Base-by-base conservation (phyloP, 2,888 invertebrate genomes). In the Apomyelois bistriatella region DNA sequence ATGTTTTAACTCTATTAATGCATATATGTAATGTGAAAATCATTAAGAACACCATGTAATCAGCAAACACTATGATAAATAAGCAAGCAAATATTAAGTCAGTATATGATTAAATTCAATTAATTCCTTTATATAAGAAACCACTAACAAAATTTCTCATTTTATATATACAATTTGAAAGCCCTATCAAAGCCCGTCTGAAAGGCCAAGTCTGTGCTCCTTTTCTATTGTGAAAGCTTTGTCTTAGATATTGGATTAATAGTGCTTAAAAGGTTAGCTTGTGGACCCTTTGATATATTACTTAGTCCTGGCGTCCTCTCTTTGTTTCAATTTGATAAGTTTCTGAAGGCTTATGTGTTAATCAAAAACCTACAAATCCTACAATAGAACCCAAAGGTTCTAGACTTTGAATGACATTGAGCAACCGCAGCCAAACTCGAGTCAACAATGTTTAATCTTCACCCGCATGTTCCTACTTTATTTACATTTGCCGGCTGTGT, bases 141-240 rank as follows among this genome's bases (percentile, higher is more conserved):
- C n/a, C n/a, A n/a, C n/a, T n/a, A n/a, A n/a, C n/a, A n/a, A n/a
- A n/a, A n/a, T n/a, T n/a, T n/a, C n/a, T n/a, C n/a, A n/a, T n/a
- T n/a, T n/a, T n/a, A n/a, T n/a, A 15, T 15, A 15, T 15, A 38
- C 40, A 1, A 15, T 40, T 9, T 8, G 16, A 13, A 68, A 42
- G 13, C 75, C 68, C 70, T 60, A 64, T 64, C 60, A 65, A 73
- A 73, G 65, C 69, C 65, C 59, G 61, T 65, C 65, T 50, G 48
- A 63, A 74, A 75, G 76, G 70, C 73, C 73, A 68, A 73, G 67
- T 71, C 75, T 70, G 71, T 72, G 69, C 65, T 64, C 61, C 69
- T 60, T 66, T 62, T 62, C 56, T 52, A 57, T 62, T 58, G 41
- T 55, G n/a, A 62, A 60, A 57, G 64, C 63, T 69, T 78, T 76